phyloP scores from a whole-genome alignment of 2,888 invertebrate species.

The Aradus depressus region DNA sequence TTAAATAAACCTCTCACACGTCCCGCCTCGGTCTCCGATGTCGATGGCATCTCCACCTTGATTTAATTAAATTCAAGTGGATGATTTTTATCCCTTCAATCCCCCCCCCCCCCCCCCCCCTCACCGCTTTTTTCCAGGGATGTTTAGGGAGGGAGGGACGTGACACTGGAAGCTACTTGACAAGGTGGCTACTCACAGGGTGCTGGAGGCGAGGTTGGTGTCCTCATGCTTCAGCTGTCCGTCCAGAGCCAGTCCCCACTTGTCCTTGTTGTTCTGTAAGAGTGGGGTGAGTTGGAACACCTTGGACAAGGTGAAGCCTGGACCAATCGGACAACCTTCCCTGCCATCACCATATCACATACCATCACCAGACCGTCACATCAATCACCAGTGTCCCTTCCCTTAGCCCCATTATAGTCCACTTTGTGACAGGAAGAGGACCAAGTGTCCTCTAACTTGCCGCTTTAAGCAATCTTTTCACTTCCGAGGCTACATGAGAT shows the following conservation, averaged over 20 bases:
- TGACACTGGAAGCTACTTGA: slow-evolving; percentile 9
- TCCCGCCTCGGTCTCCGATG: no score
- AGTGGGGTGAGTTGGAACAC: slow-evolving; percentile 67
- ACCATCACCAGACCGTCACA: no score
- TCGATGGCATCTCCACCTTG: no score
- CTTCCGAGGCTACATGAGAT: no score
- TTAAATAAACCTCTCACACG: no score
- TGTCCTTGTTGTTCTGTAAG: slow-evolving; percentile 71
- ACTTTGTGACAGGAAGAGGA: no score
- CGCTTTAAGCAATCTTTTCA: no score
- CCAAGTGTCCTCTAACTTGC: no score
- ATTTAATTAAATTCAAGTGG: background rate
- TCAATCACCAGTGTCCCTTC: no score
- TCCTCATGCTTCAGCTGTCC: slow-evolving; percentile 81
- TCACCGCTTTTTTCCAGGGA: background rate
- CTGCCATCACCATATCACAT: slow-evolving; percentile 23
- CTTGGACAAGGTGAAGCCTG: slow-evolving; percentile 76
- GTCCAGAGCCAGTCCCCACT: slow-evolving; percentile 71
- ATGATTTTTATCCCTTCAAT: no score
- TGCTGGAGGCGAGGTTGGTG: slow-evolving; percentile 76
- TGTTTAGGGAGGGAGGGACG: slow-evolving; percentile 3
- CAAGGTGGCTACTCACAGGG: slow-evolving; percentile 53
- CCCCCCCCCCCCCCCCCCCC: no score
- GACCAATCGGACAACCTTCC: slow-evolving; percentile 61
- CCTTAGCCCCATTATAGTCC: no score